Conservation (phyloP, 2,113 vertebrate genomes). For the Dryoscopus gambensis region DNA sequence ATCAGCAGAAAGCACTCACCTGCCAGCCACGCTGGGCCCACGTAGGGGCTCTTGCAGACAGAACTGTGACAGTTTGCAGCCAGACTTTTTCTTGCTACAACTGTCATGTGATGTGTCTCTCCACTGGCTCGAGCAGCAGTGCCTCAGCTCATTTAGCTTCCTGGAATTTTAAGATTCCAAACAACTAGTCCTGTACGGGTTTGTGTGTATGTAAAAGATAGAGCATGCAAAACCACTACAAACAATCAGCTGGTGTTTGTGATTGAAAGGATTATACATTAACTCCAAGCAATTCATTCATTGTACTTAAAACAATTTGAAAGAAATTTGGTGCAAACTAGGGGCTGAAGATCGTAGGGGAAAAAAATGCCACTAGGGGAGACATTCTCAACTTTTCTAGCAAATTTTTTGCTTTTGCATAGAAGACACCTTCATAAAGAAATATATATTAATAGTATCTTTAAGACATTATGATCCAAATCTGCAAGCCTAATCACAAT, state of each 20-base stretch:
- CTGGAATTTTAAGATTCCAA: not conserved
- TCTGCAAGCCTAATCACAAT: not conserved
- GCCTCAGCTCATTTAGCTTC: not conserved
- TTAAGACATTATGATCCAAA: not conserved
- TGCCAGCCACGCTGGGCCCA: not conserved
- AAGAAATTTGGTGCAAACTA: not conserved
- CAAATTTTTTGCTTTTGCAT: not conserved
- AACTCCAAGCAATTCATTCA: not conserved
- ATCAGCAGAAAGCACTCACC: not conserved
- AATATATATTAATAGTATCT: not conserved
- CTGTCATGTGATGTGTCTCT: not conserved
- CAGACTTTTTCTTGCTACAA: not conserved
- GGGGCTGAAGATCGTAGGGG: rapidly evolving
- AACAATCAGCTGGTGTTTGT: not conserved
- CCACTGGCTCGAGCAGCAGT: not conserved
- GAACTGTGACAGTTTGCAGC: not conserved
- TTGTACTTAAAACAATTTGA: not conserved
- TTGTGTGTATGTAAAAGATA: not conserved
- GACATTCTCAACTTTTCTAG: not conserved
- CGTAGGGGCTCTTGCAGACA: not conserved
- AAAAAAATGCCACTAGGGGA: not conserved
- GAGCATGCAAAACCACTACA: not conserved
- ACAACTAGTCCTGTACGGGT: not conserved
- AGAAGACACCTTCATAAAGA: not conserved
- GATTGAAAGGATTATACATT: not conserved